Conservation (phyloP, 2,113 vertebrate species). For the Hemichromis elongatus region DNA sequence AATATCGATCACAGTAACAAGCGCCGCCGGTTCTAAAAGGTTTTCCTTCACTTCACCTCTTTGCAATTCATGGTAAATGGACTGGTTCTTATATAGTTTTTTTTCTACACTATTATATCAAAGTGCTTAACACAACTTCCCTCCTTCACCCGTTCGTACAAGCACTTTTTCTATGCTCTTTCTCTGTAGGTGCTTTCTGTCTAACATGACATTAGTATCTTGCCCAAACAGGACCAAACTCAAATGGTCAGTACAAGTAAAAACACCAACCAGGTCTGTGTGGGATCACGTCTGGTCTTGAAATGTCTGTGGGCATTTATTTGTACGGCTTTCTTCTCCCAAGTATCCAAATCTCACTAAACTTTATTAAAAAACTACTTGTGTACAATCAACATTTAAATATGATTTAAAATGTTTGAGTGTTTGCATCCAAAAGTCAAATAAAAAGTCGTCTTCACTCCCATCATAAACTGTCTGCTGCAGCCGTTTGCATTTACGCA, state of each 20-base stretch:
- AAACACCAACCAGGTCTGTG: too few relatives aligned
- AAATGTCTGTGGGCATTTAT: background rate
- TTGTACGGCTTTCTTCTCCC: background rate
- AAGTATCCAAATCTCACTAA: background rate
- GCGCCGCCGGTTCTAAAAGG: background rate
- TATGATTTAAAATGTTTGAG: background rate
- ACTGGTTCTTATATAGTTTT: accelerated
- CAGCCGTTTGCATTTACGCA: background rate
- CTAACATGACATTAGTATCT: too few relatives aligned
- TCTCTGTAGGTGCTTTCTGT: too few relatives aligned
- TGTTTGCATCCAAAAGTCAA: background rate
- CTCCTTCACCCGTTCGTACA: background rate
- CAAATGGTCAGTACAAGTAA: too few relatives aligned
- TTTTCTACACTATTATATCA: background rate
- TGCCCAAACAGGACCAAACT: too few relatives aligned
- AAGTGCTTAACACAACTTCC: background rate
- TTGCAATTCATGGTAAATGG: accelerated
- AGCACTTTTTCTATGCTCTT: too few relatives aligned
- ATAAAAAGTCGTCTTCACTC: accelerated
- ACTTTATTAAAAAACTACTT: background rate
- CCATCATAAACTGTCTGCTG: background rate
- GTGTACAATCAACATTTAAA: background rate
- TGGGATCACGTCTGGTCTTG: too few relatives aligned
- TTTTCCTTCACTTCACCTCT: background rate
- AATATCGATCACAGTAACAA: accelerated